These are phyloP conservation scores for Chiloscyllium punctatum DNA, from an alignment of 2,797 vertebrate species.

Conservation along the genomic window DNA sequence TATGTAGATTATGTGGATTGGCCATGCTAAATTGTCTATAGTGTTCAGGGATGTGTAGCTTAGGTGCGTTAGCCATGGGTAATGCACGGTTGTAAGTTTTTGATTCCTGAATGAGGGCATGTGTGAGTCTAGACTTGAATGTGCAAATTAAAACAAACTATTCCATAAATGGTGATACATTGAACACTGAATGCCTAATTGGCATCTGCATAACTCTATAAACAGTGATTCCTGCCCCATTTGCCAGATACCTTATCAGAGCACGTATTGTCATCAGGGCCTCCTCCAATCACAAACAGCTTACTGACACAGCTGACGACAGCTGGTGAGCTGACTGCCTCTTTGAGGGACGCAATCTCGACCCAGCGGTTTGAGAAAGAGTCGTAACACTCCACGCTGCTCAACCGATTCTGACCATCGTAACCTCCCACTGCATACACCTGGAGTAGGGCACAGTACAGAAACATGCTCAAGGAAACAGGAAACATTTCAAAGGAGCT, in stretches of 20 bases:
- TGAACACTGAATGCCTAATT: background rate
- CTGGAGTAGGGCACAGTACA: constrained; percentile 50
- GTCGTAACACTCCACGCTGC: constrained; percentile 92
- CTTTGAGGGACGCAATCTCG: constrained; percentile 88
- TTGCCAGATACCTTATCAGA: constrained; percentile 81
- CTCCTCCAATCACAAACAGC: constrained; percentile 91
- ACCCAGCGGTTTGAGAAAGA: constrained; percentile 97
- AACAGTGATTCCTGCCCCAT: background rate
- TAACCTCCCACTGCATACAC: constrained; percentile 96
- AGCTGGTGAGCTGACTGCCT: constrained; percentile 91
- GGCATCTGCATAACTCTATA: no score
- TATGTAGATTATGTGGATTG: no score
- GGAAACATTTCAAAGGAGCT: background rate
- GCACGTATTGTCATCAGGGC: constrained; percentile 89
- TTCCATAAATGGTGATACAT: background rate
- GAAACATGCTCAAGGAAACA: background rate
- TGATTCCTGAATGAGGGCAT: background rate
- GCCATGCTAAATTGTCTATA: no score
- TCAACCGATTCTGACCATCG: constrained; percentile 88
- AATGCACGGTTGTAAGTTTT: no score
- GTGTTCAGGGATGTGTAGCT: no score
- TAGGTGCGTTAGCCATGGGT: no score
- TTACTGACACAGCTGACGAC: constrained; percentile 86
- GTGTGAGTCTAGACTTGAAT: background rate
- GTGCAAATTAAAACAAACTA: background rate